Percentiles rank a stretch among this genome's conserved stretches.
Evolutionary conservation across 2,113 vertebrate genomes (phyloP).

Genomic region (Balaenoptera acutorostrata): DNA sequence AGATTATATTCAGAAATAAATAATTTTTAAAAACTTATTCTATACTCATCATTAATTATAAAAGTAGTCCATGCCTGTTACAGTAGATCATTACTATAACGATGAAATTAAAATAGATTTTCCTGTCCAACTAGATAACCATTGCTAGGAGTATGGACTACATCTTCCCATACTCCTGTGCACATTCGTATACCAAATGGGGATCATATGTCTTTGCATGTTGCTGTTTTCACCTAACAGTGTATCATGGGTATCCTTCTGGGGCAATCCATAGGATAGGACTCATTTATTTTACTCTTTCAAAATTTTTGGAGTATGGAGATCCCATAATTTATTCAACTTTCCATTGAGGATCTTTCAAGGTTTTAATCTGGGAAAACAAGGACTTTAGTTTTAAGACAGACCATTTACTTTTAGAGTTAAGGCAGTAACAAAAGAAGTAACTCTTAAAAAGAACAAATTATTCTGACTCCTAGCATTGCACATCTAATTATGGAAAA

Average conservation of each 20-base stretch:
- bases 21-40: background rate
- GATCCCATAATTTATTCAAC: background rate
- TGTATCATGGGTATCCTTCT: background rate
- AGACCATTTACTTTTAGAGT: background rate
- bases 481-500: background rate
- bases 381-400: slow-evolving; percentile 1
- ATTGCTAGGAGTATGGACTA: background rate
- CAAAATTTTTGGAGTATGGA: background rate
- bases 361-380: background rate
- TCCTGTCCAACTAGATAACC: background rate
- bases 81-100: background rate
- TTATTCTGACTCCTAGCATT: background rate
- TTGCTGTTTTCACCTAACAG: background rate
- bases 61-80: background rate
- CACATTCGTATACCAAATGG: background rate
- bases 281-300: background rate
- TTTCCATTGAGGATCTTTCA: background rate
- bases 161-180: background rate
- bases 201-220: background rate
- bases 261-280: background rate
- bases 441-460: background rate
- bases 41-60: background rate
- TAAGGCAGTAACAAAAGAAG: background rate
- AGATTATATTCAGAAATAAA: background rate
- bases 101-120: background rate